These are phyloP conservation scores for Lutraria rhynchaena DNA, from an alignment of 1,140 invertebrate species.

Conservation along the genomic window DNA sequence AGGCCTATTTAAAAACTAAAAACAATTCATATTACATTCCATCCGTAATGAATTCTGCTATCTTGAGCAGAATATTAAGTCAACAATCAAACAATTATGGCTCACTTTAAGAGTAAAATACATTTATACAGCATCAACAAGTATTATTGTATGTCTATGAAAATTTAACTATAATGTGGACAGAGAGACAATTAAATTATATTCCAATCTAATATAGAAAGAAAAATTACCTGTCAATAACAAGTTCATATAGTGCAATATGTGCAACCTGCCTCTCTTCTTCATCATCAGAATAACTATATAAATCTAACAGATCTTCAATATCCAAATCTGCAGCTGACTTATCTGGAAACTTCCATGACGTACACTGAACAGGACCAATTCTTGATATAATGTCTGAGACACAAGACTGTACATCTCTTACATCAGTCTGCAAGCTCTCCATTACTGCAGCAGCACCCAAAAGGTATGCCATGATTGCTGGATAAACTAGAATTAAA, in stretches of 20 bases:
- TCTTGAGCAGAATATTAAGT: too few relatives aligned
- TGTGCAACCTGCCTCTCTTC: slow-evolving; percentile 81
- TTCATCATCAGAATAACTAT: slow-evolving; percentile 73
- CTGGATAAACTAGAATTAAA: too few relatives aligned
- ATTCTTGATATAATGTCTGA: slow-evolving; percentile 74
- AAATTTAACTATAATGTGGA: too few relatives aligned
- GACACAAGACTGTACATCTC: slow-evolving; percentile 78
- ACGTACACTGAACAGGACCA: slow-evolving; percentile 74
- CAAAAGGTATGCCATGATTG: slow-evolving; percentile 77
- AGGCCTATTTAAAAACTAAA: too few relatives aligned
- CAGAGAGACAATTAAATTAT: too few relatives aligned
- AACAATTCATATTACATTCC: too few relatives aligned
- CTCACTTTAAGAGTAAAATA: too few relatives aligned
- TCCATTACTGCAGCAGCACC: slow-evolving; percentile 78
- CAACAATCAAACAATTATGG: too few relatives aligned
- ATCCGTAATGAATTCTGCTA: too few relatives aligned
- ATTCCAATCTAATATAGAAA: too few relatives aligned
- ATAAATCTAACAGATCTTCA: slow-evolving; percentile 77
- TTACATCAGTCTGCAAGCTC: slow-evolving; percentile 77
- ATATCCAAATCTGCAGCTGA: slow-evolving; percentile 77
- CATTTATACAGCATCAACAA: too few relatives aligned
- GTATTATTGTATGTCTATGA: too few relatives aligned
- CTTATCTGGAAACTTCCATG: slow-evolving; percentile 82
- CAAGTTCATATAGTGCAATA: slow-evolving; percentile 80
- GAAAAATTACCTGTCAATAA: slow-evolving; percentile 80